A percentile compares a stretch with the other conserved stretches of the same genome.
Conservation (phyloP, 2,113 vertebrate genomes). For the Tragelaphus imberbis region DNA sequence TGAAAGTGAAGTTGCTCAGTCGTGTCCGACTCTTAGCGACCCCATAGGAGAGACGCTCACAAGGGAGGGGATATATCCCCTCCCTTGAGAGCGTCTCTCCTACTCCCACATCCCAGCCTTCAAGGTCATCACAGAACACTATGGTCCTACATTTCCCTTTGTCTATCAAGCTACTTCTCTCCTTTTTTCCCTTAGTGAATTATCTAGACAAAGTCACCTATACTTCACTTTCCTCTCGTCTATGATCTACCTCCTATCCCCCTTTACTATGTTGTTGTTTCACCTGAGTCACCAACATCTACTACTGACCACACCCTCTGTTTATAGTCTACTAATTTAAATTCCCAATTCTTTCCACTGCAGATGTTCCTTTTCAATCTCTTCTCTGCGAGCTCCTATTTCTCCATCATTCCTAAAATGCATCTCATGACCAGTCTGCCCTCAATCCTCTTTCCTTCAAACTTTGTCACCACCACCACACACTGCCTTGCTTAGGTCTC, state of each 20-base stretch:
- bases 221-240: background rate
- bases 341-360: background rate
- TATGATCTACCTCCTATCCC: background rate
- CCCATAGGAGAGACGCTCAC: too few relatives aligned
- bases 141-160: background rate
- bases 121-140: background rate
- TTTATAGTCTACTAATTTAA: background rate
- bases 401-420: background rate
- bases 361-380: background rate
- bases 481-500: background rate
- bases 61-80: background rate
- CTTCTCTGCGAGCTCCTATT: background rate
- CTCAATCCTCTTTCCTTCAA: background rate
- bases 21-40: too few relatives aligned
- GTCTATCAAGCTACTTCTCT: background rate
- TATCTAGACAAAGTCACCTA: background rate
- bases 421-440: background rate
- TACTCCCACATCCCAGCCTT: background rate
- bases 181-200: background rate
- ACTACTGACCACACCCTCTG: background rate
- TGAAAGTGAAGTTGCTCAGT: too few relatives aligned
- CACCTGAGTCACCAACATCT: background rate
- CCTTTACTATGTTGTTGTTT: background rate
- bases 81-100: fast-evolving
- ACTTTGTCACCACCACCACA: background rate